phyloP scores from a whole-genome alignment of 2,113 vertebrate genomes.

The Crotalus horridus region DNA sequence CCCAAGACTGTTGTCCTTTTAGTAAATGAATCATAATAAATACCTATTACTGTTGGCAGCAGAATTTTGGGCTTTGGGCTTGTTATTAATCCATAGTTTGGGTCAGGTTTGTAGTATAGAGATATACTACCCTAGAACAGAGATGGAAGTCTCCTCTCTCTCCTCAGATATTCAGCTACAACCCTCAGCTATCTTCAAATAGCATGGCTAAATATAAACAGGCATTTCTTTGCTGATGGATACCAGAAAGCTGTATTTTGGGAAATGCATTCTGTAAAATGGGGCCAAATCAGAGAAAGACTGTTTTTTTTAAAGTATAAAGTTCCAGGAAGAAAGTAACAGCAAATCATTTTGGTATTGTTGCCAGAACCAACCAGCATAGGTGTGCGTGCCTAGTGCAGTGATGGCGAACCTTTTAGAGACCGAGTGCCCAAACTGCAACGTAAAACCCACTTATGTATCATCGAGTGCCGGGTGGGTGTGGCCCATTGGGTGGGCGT shows the following conservation, averaged over 20 bases:
- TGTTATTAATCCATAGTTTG: background rate
- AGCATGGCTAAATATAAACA: background rate
- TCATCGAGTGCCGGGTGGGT: no score
- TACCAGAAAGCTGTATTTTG: background rate
- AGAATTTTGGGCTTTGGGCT: background rate
- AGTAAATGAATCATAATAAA: background rate
- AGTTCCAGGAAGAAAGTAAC: background rate
- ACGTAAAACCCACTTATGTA: no score
- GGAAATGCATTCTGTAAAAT: background rate
- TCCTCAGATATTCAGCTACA: background rate
- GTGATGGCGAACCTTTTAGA: no score
- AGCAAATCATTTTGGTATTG: background rate
- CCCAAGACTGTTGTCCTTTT: constrained; percentile 20
- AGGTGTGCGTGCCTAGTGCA: background rate
- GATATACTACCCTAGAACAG: background rate
- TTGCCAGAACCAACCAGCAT: background rate
- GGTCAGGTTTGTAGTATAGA: background rate
- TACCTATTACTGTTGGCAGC: background rate
- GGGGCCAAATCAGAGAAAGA: background rate
- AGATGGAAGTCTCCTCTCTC: background rate
- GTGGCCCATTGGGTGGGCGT: no score
- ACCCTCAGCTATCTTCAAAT: background rate
- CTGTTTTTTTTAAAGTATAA: background rate
- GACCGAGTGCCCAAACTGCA: no score
- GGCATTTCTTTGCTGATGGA: background rate